Percentiles rank a stretch among this genome's conserved stretches.
Conservation (phyloP, 1,140 invertebrate species). For the Diuraphis noxia region DNA sequence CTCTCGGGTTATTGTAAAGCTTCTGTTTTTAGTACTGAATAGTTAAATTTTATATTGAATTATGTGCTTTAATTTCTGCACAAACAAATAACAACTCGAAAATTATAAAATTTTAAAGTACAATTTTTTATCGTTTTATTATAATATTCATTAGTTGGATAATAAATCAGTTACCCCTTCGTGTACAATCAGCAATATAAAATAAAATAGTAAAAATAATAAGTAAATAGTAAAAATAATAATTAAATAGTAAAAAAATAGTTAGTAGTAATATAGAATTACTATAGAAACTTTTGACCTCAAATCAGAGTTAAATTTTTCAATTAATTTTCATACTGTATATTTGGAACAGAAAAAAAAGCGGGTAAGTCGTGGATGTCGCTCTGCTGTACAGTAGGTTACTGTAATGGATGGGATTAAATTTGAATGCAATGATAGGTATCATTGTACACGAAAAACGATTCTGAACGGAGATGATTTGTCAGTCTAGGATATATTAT, state of each 20-base stretch:
- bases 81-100: background rate
- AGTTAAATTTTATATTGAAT: background rate
- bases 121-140: background rate
- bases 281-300: background rate
- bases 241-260: no score
- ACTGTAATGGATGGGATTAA: no score
- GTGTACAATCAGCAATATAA: background rate
- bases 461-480: no score
- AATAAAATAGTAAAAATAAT: no score
- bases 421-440: no score
- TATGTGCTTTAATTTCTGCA: background rate
- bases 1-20: background rate
- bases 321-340: background rate
- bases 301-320: background rate
- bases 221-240: no score
- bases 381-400: no score
- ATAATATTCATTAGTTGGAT: background rate
- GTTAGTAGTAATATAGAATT: no score
- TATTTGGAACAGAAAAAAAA: no score
- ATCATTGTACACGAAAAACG: no score
- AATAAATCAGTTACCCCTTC: background rate
- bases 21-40: background rate
- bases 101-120: background rate
- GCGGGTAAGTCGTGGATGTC: no score
- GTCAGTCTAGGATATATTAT: no score